phyloP scores from a whole-genome alignment of 2,797 vertebrate species.

The Poeciliopsis presidionis region DNA sequence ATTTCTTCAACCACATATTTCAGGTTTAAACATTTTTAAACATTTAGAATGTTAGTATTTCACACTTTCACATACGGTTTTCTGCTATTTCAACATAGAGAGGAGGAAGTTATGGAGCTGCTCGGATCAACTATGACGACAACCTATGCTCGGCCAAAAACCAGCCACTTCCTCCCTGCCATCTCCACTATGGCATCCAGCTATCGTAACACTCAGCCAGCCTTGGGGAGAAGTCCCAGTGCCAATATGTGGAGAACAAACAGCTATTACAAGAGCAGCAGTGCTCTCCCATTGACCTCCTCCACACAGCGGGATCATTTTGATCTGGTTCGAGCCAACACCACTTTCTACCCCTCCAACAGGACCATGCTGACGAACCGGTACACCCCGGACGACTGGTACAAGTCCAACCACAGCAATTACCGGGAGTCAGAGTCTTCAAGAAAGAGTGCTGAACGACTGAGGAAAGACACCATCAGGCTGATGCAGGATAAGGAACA shows the following conservation, averaged over 20 bases:
- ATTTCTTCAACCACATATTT: not conserved
- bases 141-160: conserved; percentile 83
- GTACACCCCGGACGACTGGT: conserved; percentile 91
- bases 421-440: conserved; percentile 88
- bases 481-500: conserved; percentile 91
- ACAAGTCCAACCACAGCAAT: conserved; percentile 87
- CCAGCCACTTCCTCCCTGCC: conserved; percentile 87
- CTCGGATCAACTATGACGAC: conserved; percentile 85
- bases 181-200: conserved; percentile 86
- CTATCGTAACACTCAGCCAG: conserved; percentile 82
- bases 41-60: not conserved
- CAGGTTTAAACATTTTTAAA: not conserved
- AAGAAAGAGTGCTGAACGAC: conserved; percentile 86
- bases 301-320: conserved; percentile 76
- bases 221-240: conserved; percentile 74
- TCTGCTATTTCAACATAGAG: not conserved
- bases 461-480: conserved; percentile 85
- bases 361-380: conserved; percentile 81
- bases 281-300: conserved; percentile 68
- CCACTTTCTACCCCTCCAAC: conserved; percentile 85
- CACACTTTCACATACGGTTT: not conserved
- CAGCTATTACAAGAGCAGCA: conserved; percentile 81
- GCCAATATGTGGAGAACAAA: conserved; percentile 86
- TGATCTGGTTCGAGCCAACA: conserved; percentile 80
- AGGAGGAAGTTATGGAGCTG: conserved; percentile 80